These are phyloP conservation scores for Allophyes oxyacanthae DNA, from an alignment of 2,888 invertebrate genomes.

Conservation along the genomic window DNA sequence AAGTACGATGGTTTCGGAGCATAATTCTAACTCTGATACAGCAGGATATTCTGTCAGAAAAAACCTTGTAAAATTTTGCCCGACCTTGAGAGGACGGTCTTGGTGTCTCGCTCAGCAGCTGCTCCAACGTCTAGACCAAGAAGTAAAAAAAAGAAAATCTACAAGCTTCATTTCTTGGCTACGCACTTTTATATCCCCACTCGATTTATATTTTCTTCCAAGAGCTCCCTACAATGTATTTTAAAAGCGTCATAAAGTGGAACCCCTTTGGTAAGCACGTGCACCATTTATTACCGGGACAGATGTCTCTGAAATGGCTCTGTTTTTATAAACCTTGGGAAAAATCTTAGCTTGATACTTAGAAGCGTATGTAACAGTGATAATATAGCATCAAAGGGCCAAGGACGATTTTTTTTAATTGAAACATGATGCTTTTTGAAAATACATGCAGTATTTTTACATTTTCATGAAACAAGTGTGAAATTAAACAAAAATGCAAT, in stretches of 20 bases:
- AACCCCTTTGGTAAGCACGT: conserved; percentile 38
- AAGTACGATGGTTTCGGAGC: no score
- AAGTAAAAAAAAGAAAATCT: neutral
- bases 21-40: no score
- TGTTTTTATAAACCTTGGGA: conserved; percentile 35
- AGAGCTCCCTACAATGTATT: conserved; percentile 37
- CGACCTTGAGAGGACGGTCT: no score
- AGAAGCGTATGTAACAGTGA: neutral
- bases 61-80: no score
- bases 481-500: no score
- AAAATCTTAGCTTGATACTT: conserved; percentile 7
- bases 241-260: conserved; percentile 40
- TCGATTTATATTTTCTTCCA: conserved; percentile 30
- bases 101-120: no score
- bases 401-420: no score
- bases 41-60: no score
- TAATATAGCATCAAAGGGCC: neutral
- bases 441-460: no score
- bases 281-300: conserved; percentile 44
- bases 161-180: neutral
- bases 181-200: conserved; percentile 14
- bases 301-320: conserved; percentile 38
- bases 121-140: no score
- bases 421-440: no score
- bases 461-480: no score